Conservation (phyloP, 2,888 invertebrate species). For the Plagiodera versicolora region DNA sequence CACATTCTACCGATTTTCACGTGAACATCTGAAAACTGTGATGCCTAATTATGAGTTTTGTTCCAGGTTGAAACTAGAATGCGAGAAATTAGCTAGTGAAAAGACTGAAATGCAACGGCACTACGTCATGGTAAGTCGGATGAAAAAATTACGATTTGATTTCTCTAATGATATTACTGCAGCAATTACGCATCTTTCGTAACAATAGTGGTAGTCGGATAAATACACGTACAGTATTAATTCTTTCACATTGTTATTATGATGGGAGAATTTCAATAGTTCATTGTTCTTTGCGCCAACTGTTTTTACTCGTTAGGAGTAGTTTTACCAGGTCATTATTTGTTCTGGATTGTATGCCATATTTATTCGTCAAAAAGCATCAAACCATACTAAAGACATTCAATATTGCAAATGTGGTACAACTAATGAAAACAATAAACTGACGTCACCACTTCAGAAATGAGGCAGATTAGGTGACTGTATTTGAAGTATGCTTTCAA, state of each 20-base stretch:
- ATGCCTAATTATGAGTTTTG: constrained; percentile 39
- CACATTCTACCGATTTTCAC: no score
- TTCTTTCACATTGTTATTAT: neutral
- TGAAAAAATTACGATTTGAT: constrained; percentile 27
- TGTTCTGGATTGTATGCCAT: no score
- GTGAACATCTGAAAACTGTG: neutral
- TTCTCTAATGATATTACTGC: constrained; percentile 23
- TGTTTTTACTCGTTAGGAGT: no score
- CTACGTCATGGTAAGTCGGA: constrained; percentile 79
- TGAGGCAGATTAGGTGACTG: no score
- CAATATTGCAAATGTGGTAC: no score
- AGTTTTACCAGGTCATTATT: no score
- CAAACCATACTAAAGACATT: no score
- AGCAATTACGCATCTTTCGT: constrained; percentile 10
- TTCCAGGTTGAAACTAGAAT: constrained; percentile 79
- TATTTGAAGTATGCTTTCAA: no score
- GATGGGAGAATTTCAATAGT: neutral
- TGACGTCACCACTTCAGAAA: no score
- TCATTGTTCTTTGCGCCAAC: no score
- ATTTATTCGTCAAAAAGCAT: no score
- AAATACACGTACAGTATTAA: constrained; percentile 3
- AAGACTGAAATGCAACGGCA: constrained; percentile 88
- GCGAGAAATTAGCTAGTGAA: constrained; percentile 83
- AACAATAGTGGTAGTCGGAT: constrained; percentile 31
- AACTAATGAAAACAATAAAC: no score